Percentiles rank a stretch among this genome's conserved stretches.
These are phyloP conservation scores for Drosophila ohnishii DNA, from an alignment of 1,140 invertebrate genomes.

Conservation along the genomic window DNA sequence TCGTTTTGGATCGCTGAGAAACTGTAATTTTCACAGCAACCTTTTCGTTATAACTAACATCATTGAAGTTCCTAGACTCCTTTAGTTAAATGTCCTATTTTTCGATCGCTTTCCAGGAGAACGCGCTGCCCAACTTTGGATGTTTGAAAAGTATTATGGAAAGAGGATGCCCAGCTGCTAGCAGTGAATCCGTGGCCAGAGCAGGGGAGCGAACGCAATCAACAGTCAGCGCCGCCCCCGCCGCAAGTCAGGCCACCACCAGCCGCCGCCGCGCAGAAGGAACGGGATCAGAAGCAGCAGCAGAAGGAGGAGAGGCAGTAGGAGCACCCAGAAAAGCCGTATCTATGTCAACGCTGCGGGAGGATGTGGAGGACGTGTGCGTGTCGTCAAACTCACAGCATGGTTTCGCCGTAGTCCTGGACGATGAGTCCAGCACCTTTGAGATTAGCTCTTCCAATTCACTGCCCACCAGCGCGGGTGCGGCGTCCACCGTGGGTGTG, in stretches of 20 bases:
- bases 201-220: constrained; percentile 49
- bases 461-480: constrained; percentile 63
- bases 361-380: constrained; percentile 69
- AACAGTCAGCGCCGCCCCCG: constrained; percentile 27
- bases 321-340: constrained; percentile 27
- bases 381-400: constrained; percentile 77
- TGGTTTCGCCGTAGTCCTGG: constrained; percentile 75
- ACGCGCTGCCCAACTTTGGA: constrained; percentile 34
- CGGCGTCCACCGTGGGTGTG: constrained; percentile 43
- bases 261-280: constrained; percentile 43
- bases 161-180: constrained; percentile 72
- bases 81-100: neutral
- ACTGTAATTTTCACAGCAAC: constrained; percentile 3
- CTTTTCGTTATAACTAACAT: constrained; percentile 3
- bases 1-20: constrained; percentile 9
- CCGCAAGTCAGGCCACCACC: constrained; percentile 51
- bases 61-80: neutral
- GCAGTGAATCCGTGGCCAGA: constrained; percentile 48
- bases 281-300: constrained; percentile 12
- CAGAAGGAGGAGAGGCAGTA: neutral
- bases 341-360: constrained; percentile 78
- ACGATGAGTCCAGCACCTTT: constrained; percentile 78
- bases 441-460: constrained; percentile 81
- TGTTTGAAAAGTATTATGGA: constrained; percentile 70
- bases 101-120: constrained; percentile 41